Evolutionary conservation across 2,113 vertebrate genomes (phyloP).

Genomic region (Sander vitreus): DNA sequence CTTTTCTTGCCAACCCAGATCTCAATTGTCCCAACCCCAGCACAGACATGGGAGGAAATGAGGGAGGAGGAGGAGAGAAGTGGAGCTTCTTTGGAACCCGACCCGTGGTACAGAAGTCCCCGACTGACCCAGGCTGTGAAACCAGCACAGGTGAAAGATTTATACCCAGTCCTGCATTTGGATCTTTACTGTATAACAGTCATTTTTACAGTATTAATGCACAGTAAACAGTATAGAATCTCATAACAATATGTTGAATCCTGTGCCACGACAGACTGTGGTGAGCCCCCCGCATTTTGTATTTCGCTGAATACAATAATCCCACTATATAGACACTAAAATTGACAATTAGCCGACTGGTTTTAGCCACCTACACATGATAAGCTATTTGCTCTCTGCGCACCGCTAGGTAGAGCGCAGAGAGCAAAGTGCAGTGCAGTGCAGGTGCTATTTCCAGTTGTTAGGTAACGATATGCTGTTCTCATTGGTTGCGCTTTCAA

Average conservation of each 20-base stretch:
- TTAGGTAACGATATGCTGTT: too few species aligned
- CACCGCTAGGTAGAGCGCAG: too few species aligned
- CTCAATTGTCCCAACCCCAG: constrained; percentile 74
- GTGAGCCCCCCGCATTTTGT: not conserved
- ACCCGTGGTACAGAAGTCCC: constrained; percentile 89
- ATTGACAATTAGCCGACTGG: too few species aligned
- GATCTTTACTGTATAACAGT: not conserved
- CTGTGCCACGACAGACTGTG: not conserved
- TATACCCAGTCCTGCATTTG: not conserved
- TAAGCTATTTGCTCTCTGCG: too few species aligned
- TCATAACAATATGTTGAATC: not conserved
- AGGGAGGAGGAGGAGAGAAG: constrained; percentile 86
- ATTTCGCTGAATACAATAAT: not conserved
- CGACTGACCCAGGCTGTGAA: constrained; percentile 89
- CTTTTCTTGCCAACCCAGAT: constrained; percentile 83
- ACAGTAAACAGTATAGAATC: not conserved
- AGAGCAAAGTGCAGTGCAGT: too few species aligned
- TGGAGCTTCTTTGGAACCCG: constrained; percentile 93
- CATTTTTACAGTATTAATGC: not conserved
- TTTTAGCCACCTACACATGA: too few species aligned
- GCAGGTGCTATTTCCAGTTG: too few species aligned
- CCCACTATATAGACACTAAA: not conserved
- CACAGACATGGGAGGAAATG: constrained; percentile 82
- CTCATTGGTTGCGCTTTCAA: too few species aligned
- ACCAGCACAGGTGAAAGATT: constrained; percentile 73